A percentile compares a stretch with the other conserved stretches of the same genome.
Conservation (phyloP, 2,113 vertebrate genomes). For the Alethe diademata region DNA sequence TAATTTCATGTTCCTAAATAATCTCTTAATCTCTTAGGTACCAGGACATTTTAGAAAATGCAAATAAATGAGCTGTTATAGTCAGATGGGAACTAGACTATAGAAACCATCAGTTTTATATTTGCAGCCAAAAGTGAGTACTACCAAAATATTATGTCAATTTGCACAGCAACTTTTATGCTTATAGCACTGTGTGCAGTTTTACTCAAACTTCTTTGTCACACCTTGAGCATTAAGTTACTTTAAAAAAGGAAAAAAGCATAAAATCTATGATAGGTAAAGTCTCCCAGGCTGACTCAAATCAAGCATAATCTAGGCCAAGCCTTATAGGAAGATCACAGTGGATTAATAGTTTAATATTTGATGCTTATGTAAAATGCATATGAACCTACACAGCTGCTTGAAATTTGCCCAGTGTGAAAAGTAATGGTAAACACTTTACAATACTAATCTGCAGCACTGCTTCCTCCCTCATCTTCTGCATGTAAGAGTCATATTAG, state of each 20-base stretch:
- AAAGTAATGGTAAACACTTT: neutral
- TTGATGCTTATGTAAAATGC: neutral
- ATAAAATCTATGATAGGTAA: neutral
- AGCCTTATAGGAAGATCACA: neutral
- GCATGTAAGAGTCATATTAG: neutral
- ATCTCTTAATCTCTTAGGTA: neutral
- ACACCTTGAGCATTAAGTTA: neutral
- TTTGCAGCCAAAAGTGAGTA: neutral
- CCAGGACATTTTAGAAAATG: neutral
- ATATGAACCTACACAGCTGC: neutral
- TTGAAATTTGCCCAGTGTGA: neutral
- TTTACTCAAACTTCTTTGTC: neutral
- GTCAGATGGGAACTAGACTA: neutral
- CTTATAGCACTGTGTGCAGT: neutral
- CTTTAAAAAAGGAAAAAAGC: neutral
- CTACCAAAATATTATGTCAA: neutral
- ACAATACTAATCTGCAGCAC: neutral
- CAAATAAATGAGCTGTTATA: slow-evolving; percentile 11
- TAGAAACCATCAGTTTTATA: neutral
- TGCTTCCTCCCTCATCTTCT: neutral
- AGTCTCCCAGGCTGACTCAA: neutral
- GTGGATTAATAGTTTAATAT: neutral
- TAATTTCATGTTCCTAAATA: slow-evolving; percentile 45
- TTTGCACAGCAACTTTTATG: neutral
- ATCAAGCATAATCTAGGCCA: neutral